Conservation (phyloP, 2,113 vertebrate species). For the Hippolais icterina region DNA sequence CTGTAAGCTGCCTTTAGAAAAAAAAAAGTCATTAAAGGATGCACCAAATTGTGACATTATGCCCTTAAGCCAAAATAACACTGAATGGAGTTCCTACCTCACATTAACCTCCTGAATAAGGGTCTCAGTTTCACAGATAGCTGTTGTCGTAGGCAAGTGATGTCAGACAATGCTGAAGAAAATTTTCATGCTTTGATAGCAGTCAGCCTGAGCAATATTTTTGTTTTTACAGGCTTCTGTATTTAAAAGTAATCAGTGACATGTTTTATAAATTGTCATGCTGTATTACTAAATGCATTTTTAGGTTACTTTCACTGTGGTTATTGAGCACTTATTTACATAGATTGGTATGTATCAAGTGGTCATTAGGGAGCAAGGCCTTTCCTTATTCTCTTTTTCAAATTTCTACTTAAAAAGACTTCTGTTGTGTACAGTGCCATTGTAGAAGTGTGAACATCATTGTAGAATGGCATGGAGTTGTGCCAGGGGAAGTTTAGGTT, state of each 20-base stretch:
- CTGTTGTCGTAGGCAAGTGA: constrained; percentile 64
- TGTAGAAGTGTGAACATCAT: not conserved
- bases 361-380: not conserved
- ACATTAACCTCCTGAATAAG: constrained; percentile 75
- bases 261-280: not conserved
- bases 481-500: not conserved
- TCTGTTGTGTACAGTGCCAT: not conserved
- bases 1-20: constrained; percentile 72
- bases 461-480: not conserved
- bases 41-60: constrained; percentile 84
- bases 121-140: constrained; percentile 71
- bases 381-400: not conserved
- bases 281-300: not conserved
- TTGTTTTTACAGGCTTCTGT: constrained; percentile 14
- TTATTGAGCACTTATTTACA: not conserved
- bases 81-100: constrained; percentile 75
- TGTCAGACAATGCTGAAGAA: constrained; percentile 40
- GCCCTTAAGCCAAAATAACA: constrained; percentile 82
- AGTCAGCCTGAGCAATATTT: constrained; percentile 1
- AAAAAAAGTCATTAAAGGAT: constrained; percentile 80
- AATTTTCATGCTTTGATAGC: not conserved
- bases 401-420: not conserved
- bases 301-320: not conserved
- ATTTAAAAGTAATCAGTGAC: not conserved
- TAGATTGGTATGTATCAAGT: not conserved